Evolutionary conservation across 2,888 invertebrate genomes (phyloP), one percentile per base, ranked within the genome.

Genomic region (Acronicta psi): DNA sequence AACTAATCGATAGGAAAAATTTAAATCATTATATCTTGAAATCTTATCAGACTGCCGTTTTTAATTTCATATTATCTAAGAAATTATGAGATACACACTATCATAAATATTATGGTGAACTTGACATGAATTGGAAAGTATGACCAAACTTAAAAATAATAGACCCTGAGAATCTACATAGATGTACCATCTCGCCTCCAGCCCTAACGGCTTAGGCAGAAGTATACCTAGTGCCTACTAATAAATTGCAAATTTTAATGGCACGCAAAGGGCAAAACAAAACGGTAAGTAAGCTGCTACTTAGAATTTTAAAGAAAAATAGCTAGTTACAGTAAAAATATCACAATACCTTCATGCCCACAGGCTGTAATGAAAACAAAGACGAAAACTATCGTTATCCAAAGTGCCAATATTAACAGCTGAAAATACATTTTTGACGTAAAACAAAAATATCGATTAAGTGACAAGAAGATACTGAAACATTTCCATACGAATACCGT

Each of bases 11-110:
- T 50, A 34, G 34, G 34, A 34, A 34, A 34, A 36, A 17, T 4
- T 38, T 63, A 36, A 65, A 54, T 63, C 17, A 64, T 53, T 52
- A 45, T 17, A 10, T 10, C 1, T 17, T 31, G 17, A 23, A 54
- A 63, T 69, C 45, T 63, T 69, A 65, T 70, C 64, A 45, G 0
- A 3, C 3, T 18, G 5, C 49, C 25, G 34, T 52, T 14, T n/a
- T 49, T 38, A 17, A 18, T 47, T 37, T 20, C 18, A 34, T n/a
- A 25, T 34, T 56, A 64, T 56, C 44, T 49, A 17, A n/a, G 4
- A n/a, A 13, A 41, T 20, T 23, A 25, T 2, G 9, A 3, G 8
- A 41, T 41, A 23, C 13, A n/a, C 13, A 13, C 11, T 29, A n/a
- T 8, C 23, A 9, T 14, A 14, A n/a, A n/a, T n/a, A 20, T 17